A percentile compares a stretch with the other conserved stretches of the same genome.
phyloP scores from a whole-genome alignment of 2,888 invertebrate species.

The Thereva unica region DNA sequence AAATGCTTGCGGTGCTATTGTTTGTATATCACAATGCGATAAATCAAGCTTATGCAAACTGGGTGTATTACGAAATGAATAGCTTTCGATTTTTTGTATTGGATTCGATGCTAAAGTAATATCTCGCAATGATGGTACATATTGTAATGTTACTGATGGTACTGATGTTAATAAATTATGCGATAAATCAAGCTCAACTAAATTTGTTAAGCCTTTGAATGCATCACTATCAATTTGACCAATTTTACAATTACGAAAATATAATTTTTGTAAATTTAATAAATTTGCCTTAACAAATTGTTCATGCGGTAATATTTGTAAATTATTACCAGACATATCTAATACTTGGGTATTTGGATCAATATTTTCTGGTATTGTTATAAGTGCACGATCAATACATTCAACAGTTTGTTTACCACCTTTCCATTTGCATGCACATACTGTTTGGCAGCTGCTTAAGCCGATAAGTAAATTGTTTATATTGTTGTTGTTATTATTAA shows the following conservation, averaged over 20 bases:
- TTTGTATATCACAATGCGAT: conserved; percentile 79
- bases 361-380: conserved; percentile 82
- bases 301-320: conserved; percentile 80
- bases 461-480: conserved; percentile 39
- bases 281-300: conserved; percentile 81
- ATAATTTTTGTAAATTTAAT: conserved; percentile 84
- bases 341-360: conserved; percentile 89
- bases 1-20: conserved; percentile 77
- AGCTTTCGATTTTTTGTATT: conserved; percentile 75
- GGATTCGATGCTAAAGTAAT: conserved; percentile 81
- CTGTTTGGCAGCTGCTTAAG: conserved; percentile 67
- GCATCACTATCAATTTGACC: conserved; percentile 84
- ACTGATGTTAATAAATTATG: conserved; percentile 80
- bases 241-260: conserved; percentile 80
- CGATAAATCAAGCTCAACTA: conserved; percentile 87
- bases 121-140: conserved; percentile 81
- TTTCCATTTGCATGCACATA: conserved; percentile 92
- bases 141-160: conserved; percentile 77
- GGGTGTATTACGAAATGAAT: conserved; percentile 74
- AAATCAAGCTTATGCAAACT: conserved; percentile 82
- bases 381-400: conserved; percentile 81
- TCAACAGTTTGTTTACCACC: conserved; percentile 91
- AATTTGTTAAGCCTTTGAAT: conserved; percentile 83
- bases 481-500: conserved; percentile 42
- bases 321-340: conserved; percentile 85